Conservation (phyloP, 1,140 invertebrate genomes). For the Bombus haemorrhoidalis region DNA sequence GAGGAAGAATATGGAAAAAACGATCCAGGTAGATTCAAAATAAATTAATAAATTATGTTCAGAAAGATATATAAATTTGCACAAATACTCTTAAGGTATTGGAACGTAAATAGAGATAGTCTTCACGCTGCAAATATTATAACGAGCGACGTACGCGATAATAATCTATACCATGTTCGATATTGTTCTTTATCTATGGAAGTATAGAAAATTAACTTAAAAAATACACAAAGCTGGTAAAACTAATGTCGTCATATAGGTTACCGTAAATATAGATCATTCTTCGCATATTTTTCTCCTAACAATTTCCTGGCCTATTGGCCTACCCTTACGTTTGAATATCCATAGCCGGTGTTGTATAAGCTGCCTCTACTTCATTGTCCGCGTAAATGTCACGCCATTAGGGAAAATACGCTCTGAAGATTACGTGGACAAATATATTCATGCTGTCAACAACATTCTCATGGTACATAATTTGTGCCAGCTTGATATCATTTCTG, state of each 20-base stretch:
- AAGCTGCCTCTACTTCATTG: not conserved
- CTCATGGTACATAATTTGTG: not conserved
- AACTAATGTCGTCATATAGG: not conserved
- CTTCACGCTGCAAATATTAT: no score
- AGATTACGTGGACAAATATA: conserved; percentile 2
- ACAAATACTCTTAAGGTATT: no score
- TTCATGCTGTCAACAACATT: not conserved
- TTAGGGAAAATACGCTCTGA: not conserved
- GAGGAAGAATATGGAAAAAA: not conserved
- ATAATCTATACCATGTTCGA: not conserved
- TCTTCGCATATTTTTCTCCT: not conserved
- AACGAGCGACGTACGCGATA: not conserved
- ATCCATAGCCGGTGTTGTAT: conserved; percentile 1
- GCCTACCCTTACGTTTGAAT: not conserved
- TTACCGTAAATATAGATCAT: not conserved
- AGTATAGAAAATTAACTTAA: not conserved
- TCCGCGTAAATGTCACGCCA: conserved; percentile 6
- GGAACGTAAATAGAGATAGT: not conserved
- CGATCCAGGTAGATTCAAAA: no score
- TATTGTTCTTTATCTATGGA: not conserved
- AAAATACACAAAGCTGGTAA: not conserved
- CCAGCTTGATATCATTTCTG: not conserved
- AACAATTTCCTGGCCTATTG: not conserved
- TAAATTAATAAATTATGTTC: not conserved
- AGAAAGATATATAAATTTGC: no score